phyloP scores from a whole-genome alignment of 2,797 vertebrate genomes.

The Psittacula echo region DNA sequence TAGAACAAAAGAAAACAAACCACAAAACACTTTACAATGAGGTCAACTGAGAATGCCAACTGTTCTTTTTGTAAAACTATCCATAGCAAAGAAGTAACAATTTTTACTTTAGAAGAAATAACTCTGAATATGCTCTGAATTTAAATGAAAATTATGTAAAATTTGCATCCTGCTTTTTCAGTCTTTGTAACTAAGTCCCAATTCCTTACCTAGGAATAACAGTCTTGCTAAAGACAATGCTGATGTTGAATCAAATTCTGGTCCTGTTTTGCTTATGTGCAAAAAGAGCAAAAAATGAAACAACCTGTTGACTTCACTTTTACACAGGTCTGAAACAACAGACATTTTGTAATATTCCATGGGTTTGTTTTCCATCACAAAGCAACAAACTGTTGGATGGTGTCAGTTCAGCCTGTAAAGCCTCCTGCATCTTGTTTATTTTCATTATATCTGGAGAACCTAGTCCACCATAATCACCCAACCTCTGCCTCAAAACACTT shows the following conservation, averaged over 20 bases:
- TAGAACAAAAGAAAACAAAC: conserved; percentile 36
- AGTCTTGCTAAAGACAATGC: background rate
- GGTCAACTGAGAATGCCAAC: background rate
- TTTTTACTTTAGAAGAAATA: background rate
- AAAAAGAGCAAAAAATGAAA: conserved; percentile 1
- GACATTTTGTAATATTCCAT: background rate
- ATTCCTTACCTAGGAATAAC: background rate
- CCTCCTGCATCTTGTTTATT: background rate
- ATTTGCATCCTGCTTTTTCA: background rate
- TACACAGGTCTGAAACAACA: background rate
- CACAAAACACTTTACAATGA: background rate
- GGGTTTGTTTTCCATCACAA: background rate
- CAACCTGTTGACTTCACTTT: background rate
- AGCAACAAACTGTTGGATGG: background rate
- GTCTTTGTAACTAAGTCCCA: background rate
- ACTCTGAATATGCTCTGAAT: background rate
- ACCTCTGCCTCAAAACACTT: background rate
- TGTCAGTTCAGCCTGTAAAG: background rate
- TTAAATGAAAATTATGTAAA: background rate
- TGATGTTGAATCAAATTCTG: background rate
- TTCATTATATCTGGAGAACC: background rate
- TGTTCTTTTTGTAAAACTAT: background rate
- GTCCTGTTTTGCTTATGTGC: background rate
- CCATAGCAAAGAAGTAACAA: background rate
- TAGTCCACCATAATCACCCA: background rate